Conservation (phyloP, 2,888 invertebrate genomes). For the Callosobruchus maculatus region DNA sequence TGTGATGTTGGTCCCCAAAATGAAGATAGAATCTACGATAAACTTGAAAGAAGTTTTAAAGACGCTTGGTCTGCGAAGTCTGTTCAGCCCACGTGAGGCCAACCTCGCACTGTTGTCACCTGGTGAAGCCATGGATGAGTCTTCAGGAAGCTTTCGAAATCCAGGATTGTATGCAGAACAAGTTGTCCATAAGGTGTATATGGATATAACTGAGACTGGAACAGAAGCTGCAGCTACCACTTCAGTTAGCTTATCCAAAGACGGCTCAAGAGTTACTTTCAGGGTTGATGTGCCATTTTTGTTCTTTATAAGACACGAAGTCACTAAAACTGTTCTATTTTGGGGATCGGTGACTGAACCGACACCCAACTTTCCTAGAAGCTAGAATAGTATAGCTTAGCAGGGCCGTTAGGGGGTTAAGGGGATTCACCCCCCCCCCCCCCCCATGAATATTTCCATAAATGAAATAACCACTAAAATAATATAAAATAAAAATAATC, state of each 20-base stretch:
- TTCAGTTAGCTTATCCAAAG: constrained; percentile 54
- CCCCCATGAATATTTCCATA: too few species aligned
- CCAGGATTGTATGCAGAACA: constrained; percentile 62
- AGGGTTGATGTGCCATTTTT: constrained; percentile 68
- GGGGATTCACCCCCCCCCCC: too few species aligned
- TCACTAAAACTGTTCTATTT: constrained; percentile 64
- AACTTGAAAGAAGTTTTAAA: constrained; percentile 56
- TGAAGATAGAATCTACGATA: constrained; percentile 62
- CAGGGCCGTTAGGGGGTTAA: too few species aligned
- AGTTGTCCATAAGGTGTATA: constrained; percentile 63
- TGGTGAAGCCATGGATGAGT: constrained; percentile 37
- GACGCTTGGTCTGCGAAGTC: constrained; percentile 56
- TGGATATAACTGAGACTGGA: constrained; percentile 64
- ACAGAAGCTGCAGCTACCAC: constrained; percentile 71
- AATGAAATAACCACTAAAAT: too few species aligned
- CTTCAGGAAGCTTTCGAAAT: constrained; percentile 51
- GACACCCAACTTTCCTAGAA: constrained; percentile 35
- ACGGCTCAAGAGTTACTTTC: constrained; percentile 53
- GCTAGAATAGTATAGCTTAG: too few species aligned
- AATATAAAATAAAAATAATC: too few species aligned
- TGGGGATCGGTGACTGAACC: constrained; percentile 67
- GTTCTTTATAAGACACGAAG: constrained; percentile 69
- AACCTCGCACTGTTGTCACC: constrained; percentile 66
- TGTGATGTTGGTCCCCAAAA: constrained; percentile 65
- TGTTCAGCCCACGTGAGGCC: constrained; percentile 60